Percentiles rank a stretch among this genome's conserved stretches.
Evolutionary conservation across 2,888 invertebrate genomes (phyloP).

Genomic region (Iselma pallidipennis): DNA sequence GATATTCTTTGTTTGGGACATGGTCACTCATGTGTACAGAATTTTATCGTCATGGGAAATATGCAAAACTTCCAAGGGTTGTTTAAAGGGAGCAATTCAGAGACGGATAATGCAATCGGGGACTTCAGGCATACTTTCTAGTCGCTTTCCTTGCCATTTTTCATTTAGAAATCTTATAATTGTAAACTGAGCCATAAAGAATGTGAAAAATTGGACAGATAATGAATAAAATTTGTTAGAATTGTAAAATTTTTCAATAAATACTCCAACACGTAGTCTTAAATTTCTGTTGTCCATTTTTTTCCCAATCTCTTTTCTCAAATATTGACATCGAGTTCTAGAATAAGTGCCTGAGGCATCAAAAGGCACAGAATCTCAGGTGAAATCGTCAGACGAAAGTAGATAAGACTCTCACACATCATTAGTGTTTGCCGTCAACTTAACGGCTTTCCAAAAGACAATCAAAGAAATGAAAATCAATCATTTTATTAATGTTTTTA

Average conservation of each 20-base stretch:
- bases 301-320: too few species aligned
- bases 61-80: neutral
- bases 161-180: too few species aligned
- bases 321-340: neutral
- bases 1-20: constrained; percentile 37
- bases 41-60: neutral
- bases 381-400: constrained; percentile 33
- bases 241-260: neutral
- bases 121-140: too few species aligned
- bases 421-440: too few species aligned
- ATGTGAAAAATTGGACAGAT: too few species aligned
- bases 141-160: too few species aligned
- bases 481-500: neutral
- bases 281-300: too few species aligned
- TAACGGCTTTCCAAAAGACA: constrained; percentile 6
- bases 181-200: too few species aligned
- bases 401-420: constrained; percentile 26
- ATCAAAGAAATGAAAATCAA: constrained; percentile 17
- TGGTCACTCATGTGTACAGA: constrained; percentile 34
- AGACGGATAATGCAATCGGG: too few species aligned
- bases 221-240: neutral
- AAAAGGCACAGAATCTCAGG: constrained; percentile 25
- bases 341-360: constrained; percentile 16
- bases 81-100: too few species aligned
- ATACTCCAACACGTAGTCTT: neutral